Conservation (phyloP, 30 jellyfish, hydroid and myxozoan genomes). For the Hydra vulgaris region DNA sequence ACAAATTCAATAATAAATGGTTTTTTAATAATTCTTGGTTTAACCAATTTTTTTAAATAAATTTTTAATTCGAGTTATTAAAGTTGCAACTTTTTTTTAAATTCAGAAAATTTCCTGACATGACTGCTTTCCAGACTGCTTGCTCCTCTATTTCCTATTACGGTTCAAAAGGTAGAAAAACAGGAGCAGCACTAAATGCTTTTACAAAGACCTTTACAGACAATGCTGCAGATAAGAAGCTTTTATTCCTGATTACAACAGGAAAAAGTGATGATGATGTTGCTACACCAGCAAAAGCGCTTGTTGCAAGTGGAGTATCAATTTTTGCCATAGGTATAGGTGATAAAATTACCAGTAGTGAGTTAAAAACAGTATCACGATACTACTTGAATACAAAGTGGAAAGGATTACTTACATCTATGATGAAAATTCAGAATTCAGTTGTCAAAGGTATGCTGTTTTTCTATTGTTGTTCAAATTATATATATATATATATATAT, state of each 20-base stretch:
- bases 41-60: no score
- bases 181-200: slow-evolving; percentile 82
- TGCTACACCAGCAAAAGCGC: slow-evolving; percentile 86
- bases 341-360: slow-evolving; percentile 52
- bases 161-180: slow-evolving; percentile 76
- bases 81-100: not conserved
- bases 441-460: slow-evolving; percentile 50
- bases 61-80: not conserved
- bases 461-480: no score
- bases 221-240: slow-evolving; percentile 56
- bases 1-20: no score
- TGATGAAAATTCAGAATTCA: slow-evolving; percentile 84
- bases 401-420: slow-evolving; percentile 81
- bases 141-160: slow-evolving; percentile 66
- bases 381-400: slow-evolving; percentile 84
- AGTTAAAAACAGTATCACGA: slow-evolving; percentile 80
- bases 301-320: slow-evolving; percentile 79
- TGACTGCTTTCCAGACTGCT: slow-evolving; percentile 78
- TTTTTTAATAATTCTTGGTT: no score
- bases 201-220: slow-evolving; percentile 45
- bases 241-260: slow-evolving; percentile 67
- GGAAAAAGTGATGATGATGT: slow-evolving; percentile 99
- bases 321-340: slow-evolving; percentile 96
- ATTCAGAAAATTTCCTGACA: slow-evolving; percentile 47
- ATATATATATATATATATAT: no score